Conservation (phyloP, 2,888 invertebrate species). For the Erebia palarica region DNA sequence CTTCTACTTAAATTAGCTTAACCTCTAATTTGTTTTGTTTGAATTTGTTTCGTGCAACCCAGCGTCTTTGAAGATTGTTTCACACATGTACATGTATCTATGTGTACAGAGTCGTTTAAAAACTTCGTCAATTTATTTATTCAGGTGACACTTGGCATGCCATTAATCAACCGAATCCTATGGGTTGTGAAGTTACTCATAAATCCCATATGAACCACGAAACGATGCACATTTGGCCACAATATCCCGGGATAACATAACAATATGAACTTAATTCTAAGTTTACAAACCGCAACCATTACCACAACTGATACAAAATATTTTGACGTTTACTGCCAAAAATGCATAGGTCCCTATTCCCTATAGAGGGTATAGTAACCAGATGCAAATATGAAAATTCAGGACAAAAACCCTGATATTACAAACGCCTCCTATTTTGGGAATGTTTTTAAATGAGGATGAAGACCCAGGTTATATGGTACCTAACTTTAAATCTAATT, state of each 20-base stretch:
- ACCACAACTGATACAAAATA: conserved; percentile 78
- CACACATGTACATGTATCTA: no score
- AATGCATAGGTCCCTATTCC: conserved; percentile 60
- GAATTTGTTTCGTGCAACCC: no score
- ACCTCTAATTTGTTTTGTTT: no score
- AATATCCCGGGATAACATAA: conserved; percentile 56
- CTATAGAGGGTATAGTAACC: background rate
- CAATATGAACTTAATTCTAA: conserved; percentile 71
- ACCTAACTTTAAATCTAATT: no score
- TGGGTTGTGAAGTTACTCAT: conserved; percentile 24
- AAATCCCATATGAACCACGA: conserved; percentile 40
- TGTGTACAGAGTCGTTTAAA: no score
- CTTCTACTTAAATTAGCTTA: no score
- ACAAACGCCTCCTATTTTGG: background rate
- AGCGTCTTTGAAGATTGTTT: no score
- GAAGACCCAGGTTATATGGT: no score
- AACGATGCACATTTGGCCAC: conserved; percentile 65
- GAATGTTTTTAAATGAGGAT: background rate
- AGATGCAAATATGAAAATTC: background rate
- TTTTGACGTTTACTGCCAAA: conserved; percentile 75
- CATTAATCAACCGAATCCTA: conserved; percentile 38
- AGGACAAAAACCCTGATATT: background rate
- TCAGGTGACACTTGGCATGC: conserved; percentile 6
- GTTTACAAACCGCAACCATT: conserved; percentile 70
- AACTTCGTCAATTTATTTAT: background rate